phyloP scores from a whole-genome alignment of 2,113 vertebrate genomes.

The Ranitomeya variabilis region DNA sequence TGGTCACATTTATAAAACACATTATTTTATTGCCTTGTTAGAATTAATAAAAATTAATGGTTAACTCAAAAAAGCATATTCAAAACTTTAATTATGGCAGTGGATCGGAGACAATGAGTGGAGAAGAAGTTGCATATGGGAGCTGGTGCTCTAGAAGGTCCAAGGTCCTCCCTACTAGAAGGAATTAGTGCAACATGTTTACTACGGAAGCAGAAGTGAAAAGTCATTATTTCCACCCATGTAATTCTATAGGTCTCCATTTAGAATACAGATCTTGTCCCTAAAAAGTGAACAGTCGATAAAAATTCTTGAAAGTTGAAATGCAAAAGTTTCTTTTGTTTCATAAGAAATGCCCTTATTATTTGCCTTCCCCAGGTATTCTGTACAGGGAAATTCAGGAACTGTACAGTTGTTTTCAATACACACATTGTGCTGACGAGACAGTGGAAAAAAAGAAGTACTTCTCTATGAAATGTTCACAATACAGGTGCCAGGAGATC shows the following conservation, averaged over 20 bases:
- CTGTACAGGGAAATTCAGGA: neutral
- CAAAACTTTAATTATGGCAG: neutral
- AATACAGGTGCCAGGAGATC: slow-evolving; percentile 47
- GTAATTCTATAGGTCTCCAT: neutral
- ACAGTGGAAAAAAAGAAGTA: slow-evolving; percentile 41
- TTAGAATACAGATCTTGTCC: neutral
- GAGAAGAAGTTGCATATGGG: neutral
- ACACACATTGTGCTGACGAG: slow-evolving; percentile 23
- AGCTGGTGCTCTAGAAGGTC: neutral
- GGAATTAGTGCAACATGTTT: neutral
- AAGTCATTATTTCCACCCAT: neutral
- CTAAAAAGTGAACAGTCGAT: neutral
- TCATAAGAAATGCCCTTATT: neutral
- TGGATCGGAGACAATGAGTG: neutral
- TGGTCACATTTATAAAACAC: neutral
- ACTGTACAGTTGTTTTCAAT: slow-evolving; percentile 25
- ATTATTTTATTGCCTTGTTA: neutral
- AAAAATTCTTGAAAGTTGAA: neutral
- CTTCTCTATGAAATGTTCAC: slow-evolving; percentile 32
- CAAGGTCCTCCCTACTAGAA: neutral
- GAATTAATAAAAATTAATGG: neutral
- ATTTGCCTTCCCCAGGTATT: neutral
- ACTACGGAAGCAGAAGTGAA: no score
- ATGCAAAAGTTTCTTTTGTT: neutral
- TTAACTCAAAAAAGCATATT: neutral